Evolutionary conservation across 1,140 invertebrate species (phyloP).

Genomic region (Euwallacea fornicatus): DNA sequence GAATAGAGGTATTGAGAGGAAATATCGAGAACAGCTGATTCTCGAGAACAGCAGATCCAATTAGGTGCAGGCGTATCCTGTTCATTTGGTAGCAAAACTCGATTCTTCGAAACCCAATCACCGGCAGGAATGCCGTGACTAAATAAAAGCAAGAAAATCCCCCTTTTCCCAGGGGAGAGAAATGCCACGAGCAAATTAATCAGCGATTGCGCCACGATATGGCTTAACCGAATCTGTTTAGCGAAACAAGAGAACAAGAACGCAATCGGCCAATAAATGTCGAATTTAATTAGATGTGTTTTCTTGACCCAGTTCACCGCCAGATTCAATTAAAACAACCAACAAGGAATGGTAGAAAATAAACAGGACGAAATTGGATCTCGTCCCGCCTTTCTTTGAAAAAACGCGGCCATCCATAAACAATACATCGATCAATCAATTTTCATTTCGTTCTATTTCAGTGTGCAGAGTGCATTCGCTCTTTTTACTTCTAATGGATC

Average conservation of each 20-base stretch:
- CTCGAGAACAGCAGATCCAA: too few relatives aligned
- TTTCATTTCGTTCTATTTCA: neutral
- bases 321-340: neutral
- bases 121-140: too few relatives aligned
- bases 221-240: too few relatives aligned
- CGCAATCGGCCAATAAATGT: neutral
- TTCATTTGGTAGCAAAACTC: neutral
- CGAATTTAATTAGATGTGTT: conserved; percentile 1
- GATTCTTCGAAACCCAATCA: neutral
- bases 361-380: conserved; percentile 3
- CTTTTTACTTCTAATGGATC: conserved; percentile 3
- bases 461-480: neutral
- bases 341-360: neutral
- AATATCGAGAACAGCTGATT: too few relatives aligned
- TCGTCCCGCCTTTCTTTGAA: neutral
- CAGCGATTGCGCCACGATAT: neutral
- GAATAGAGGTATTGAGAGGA: too few relatives aligned
- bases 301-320: conserved; percentile 1
- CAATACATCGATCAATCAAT: conserved; percentile 1
- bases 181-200: neutral
- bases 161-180: neutral
- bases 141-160: neutral
- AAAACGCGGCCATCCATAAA: neutral
- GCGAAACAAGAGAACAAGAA: too few relatives aligned
- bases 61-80: neutral